Base-by-base conservation (phyloP, 2,888 invertebrate genomes). In the Andricus quercusramuli region DNA sequence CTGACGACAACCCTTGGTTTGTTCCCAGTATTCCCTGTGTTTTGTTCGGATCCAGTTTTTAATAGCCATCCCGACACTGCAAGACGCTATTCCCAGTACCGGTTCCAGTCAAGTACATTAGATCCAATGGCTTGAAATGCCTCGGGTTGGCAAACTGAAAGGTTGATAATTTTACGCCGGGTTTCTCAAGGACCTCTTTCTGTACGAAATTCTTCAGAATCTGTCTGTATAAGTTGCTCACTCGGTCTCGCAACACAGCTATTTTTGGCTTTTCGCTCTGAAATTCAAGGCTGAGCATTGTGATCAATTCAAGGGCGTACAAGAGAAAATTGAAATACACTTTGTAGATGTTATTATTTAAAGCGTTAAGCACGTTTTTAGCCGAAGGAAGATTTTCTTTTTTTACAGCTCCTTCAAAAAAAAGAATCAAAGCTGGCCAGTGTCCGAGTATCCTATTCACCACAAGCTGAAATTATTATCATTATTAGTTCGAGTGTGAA, bases 51-150 rank as follows among this genome's bases (percentile, higher is more conserved):
- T n/a, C n/a, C n/a, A n/a, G n/a, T n/a, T n/a, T n/a, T n/a, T n/a
- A n/a, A n/a, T n/a, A n/a, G n/a, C n/a, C n/a, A n/a, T n/a, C n/a
- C n/a, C n/a, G n/a, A n/a, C n/a, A n/a, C n/a, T n/a, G n/a, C n/a
- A n/a, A n/a, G n/a, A n/a, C n/a, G n/a, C n/a, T n/a, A n/a, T n/a
- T n/a, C n/a, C n/a, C n/a, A n/a, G n/a, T n/a, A n/a, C n/a, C n/a
- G n/a, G n/a, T n/a, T n/a, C n/a, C n/a, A n/a, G n/a, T n/a, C n/a
- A n/a, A n/a, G n/a, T n/a, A n/a, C 62, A 68, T 81, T 25, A 67
- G 41, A 29, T 77, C 74, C 15, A 81, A 67, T 74, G 41, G 74
- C 3, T 70, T 78, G 4, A 79, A 79, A 22, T 81, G 78, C 13
- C n/a, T 41, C 15, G 81, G 76, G 25, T 81, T 79, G 0, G 4